Conservation (phyloP, 2,888 invertebrate genomes). For the Ormyrus nitidulus region DNA sequence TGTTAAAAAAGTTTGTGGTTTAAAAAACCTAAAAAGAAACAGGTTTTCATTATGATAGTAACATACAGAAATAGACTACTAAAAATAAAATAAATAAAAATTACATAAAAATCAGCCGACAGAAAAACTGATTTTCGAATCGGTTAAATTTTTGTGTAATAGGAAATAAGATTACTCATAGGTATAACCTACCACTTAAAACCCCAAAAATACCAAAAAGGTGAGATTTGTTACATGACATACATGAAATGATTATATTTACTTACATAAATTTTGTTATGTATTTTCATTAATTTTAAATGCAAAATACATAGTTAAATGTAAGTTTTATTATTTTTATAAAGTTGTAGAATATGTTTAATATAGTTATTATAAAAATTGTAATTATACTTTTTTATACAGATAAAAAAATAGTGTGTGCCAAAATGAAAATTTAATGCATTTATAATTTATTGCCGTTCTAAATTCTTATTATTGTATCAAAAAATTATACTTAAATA, state of each 20-base stretch:
- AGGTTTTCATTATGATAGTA: conserved; percentile 19
- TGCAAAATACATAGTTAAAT: conserved; percentile 27
- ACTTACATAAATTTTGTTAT: conserved; percentile 37
- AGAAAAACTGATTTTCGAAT: conserved; percentile 35
- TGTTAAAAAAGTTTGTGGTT: conserved; percentile 37
- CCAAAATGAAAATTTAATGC: conserved; percentile 50
- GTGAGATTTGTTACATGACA: conserved; percentile 42
- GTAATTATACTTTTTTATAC: conserved; percentile 52
- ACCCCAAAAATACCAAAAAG: conserved; percentile 39
- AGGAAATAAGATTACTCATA: conserved; percentile 14
- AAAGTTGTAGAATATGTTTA: conserved; percentile 47
- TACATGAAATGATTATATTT: conserved; percentile 4
- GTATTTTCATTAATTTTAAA: conserved; percentile 23
- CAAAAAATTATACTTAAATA: conserved; percentile 15
- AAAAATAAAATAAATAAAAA: conserved; percentile 7
- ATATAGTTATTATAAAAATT: conserved; percentile 47
- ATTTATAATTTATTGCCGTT: conserved; percentile 44
- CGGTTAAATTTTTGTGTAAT: conserved; percentile 20
- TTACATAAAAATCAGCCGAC: conserved; percentile 27
- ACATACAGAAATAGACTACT: conserved; percentile 2
- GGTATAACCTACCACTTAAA: conserved; percentile 6
- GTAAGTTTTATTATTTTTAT: conserved; percentile 51
- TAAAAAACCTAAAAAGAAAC: conserved; percentile 13
- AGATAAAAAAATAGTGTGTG: conserved; percentile 45
- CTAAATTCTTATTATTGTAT: conserved; percentile 34